Conservation (phyloP, 2,888 invertebrate genomes). For the Thymelicus lineola region DNA sequence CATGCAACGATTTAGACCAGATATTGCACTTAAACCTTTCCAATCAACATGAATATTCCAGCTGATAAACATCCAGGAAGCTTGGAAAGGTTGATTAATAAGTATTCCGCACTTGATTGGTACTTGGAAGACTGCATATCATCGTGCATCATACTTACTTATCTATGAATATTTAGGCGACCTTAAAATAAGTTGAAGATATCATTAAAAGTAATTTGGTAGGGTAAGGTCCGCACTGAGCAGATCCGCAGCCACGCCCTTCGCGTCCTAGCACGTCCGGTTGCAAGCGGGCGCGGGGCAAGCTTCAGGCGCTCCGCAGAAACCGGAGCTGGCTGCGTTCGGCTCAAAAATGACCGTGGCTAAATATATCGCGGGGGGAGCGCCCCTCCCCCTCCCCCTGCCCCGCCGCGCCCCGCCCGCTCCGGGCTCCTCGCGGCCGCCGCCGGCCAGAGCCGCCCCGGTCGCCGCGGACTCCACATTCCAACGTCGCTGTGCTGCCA, state of each 20-base stretch:
- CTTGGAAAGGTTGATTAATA: too few relatives aligned
- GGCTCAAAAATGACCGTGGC: constrained; percentile 75
- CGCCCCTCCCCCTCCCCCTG: constrained; percentile 47
- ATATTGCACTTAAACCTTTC: not conserved
- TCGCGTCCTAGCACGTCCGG: constrained; percentile 53
- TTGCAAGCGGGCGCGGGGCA: constrained; percentile 48
- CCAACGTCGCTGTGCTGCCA: constrained; percentile 86
- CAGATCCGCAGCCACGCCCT: constrained; percentile 49
- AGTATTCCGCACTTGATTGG: too few relatives aligned
- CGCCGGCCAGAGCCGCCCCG: constrained; percentile 86
- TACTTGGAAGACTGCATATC: too few relatives aligned
- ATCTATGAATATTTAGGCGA: not conserved
- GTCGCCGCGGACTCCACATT: constrained; percentile 90
- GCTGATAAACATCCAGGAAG: too few relatives aligned
- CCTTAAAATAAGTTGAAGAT: not conserved
- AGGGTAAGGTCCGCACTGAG: constrained; percentile 22
- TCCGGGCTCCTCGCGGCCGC: constrained; percentile 49
- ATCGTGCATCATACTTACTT: too few relatives aligned
- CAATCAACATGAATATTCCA: not conserved
- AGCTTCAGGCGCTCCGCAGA: constrained; percentile 60
- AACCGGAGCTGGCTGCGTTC: constrained; percentile 80
- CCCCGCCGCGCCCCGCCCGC: constrained; percentile 47
- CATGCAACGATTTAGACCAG: not conserved
- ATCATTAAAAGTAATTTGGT: constrained; percentile 19
- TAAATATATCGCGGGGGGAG: constrained; percentile 66